phyloP scores from a whole-genome alignment of 2,797 vertebrate species.

The Acanthurus leucopareius region DNA sequence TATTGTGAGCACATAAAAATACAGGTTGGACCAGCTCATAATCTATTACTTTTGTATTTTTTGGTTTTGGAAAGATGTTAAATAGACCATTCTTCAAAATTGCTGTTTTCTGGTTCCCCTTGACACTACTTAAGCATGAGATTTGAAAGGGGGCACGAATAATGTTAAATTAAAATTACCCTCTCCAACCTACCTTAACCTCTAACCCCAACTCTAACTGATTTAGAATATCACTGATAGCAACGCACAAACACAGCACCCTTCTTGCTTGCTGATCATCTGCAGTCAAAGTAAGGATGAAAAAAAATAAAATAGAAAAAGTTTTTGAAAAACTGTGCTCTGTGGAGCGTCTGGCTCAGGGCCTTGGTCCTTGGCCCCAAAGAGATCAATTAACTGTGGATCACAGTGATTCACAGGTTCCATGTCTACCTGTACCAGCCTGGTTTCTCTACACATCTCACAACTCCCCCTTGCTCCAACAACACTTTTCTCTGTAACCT shows the following conservation, averaged over 20 bases:
- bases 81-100: not conserved
- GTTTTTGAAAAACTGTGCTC: constrained; percentile 32
- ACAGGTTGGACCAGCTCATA: not conserved
- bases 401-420: constrained; percentile 70
- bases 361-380: constrained; percentile 69
- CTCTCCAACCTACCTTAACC: not conserved
- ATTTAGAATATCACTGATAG: constrained; percentile 32
- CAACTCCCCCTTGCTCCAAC: constrained; percentile 65
- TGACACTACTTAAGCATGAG: not conserved
- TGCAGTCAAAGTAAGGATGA: constrained; percentile 9
- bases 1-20: not conserved
- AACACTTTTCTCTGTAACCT: constrained; percentile 79
- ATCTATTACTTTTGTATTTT: not conserved
- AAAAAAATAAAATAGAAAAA: not conserved
- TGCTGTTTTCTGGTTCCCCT: not conserved
- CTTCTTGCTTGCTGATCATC: constrained; percentile 34
- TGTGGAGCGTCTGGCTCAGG: constrained; percentile 29
- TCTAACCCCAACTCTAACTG: constrained; percentile 15
- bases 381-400: constrained; percentile 81
- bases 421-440: constrained; percentile 59
- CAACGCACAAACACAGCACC: constrained; percentile 14
- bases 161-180: constrained; percentile 34
- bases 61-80: not conserved
- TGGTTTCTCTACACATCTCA: constrained; percentile 48
- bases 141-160: not conserved